These are phyloP conservation scores for Drosophila baimaii DNA, from an alignment of 1,140 invertebrate species.

Conservation along the genomic window DNA sequence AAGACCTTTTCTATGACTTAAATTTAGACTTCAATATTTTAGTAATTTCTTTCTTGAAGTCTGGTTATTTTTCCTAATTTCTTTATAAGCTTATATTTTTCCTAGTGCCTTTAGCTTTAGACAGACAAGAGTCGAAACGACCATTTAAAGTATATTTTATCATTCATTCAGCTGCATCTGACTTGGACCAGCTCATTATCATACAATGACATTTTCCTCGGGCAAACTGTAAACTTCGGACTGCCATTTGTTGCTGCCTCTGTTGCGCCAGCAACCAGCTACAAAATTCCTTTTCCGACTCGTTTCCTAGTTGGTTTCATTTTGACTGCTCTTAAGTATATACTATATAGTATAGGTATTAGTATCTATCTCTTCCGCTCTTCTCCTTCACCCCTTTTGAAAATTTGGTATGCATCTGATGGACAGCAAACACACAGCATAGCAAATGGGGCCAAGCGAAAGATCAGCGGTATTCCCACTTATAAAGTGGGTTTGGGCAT, in stretches of 20 bases:
- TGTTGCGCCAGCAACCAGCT: constrained; percentile 57
- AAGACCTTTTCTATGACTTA: background rate
- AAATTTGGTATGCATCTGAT: constrained; percentile 81
- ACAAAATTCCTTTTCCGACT: constrained; percentile 58
- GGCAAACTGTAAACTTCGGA: constrained; percentile 69
- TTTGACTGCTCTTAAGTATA: constrained; percentile 78
- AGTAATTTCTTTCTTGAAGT: background rate
- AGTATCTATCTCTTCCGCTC: too few species aligned
- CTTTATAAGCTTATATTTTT: background rate
- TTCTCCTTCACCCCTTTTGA: constrained; percentile 12
- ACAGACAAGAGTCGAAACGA: constrained; percentile 79
- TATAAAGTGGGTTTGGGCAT: constrained; percentile 15
- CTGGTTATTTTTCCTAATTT: background rate
- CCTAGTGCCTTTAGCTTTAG: constrained; percentile 30
- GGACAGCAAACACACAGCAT: constrained; percentile 66
- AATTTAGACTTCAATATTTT: background rate
- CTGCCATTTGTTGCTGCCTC: constrained; percentile 64
- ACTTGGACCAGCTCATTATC: constrained; percentile 79
- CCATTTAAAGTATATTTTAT: constrained; percentile 82
- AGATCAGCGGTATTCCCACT: constrained; percentile 57
- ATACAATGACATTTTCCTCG: constrained; percentile 79
- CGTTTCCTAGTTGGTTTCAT: constrained; percentile 76
- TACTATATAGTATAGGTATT: constrained; percentile 27
- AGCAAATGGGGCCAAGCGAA: constrained; percentile 66
- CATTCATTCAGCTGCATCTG: constrained; percentile 80